These are phyloP conservation scores for Eupithecia tripunctaria DNA, from an alignment of 2,888 invertebrate species.

Conservation along the genomic window DNA sequence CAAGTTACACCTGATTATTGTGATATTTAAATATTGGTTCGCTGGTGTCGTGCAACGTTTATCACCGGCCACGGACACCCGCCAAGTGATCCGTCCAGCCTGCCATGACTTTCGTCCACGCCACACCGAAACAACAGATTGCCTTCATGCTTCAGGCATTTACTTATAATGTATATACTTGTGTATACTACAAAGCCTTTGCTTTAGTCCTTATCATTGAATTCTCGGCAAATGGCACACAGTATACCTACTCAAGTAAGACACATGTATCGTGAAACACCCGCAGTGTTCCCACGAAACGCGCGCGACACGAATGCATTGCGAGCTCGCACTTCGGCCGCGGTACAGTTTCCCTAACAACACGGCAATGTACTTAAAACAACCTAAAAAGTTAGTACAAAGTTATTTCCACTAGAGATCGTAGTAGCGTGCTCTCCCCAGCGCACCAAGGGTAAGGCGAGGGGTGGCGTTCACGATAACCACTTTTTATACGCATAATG, in stretches of 20 bases:
- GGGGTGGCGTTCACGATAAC: constrained; percentile 68
- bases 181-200: too few species aligned
- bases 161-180: too few species aligned
- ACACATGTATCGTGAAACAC: constrained; percentile 52
- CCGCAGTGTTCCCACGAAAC: constrained; percentile 33
- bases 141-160: too few species aligned
- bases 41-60: too few species aligned
- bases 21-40: too few species aligned
- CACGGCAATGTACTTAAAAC: constrained; percentile 70
- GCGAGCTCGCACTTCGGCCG: constrained; percentile 49
- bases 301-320: constrained; percentile 44
- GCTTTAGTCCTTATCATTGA: constrained; percentile 48
- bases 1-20: too few species aligned
- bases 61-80: too few species aligned
- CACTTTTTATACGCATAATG: constrained; percentile 84
- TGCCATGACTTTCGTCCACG: too few species aligned
- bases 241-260: constrained; percentile 48
- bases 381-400: constrained; percentile 64
- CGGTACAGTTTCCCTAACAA: constrained; percentile 52
- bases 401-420: constrained; percentile 58
- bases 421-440: constrained; percentile 48
- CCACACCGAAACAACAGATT: too few species aligned
- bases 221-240: constrained; percentile 39
- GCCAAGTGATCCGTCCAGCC: too few species aligned
- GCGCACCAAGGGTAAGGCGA: constrained; percentile 14